Evolutionary conservation across 2,797 vertebrate species (phyloP), one percentile per base, ranked within the genome.

Genomic region (Schizopygopsis malacanthus): DNA sequence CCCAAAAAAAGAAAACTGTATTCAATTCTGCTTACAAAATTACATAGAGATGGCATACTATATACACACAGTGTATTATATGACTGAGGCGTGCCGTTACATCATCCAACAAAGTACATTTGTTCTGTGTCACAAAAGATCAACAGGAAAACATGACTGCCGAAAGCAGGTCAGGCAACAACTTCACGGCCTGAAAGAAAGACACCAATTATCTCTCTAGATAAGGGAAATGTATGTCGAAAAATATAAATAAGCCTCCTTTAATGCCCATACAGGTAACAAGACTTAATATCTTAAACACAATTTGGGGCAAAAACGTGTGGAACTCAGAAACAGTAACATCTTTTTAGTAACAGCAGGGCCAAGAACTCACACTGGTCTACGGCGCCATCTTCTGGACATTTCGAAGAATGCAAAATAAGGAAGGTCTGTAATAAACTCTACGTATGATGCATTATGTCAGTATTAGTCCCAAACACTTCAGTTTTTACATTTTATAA

Each of bases 321-420:
- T 70, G 20, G 13, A 18, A 61, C 12, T 70, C 16, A 54, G 20
- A 37, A 28, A 10, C 15, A 20, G 33, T 10, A 41, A 69, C 13
- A 54, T 25, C 39, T 83, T 3, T 73, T 83, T 65, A 43, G 43
- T n/a, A 50, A 15, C 8, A 5, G 33, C 33, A 22, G 41, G 4
- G 18, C 6, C 1, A 13, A n/a, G 11, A 37, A 50, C 54, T 22
- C 65, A 22, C 15, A 12, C 39, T 81, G 85, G 77, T 11, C 52
- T 13, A 81, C 82, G 82, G 71, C 67, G 43, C 85, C 84, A 83
- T 81, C 90, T 88, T 82, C 71, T 84, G 88, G 41, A 43, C 82
- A 83, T 37, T 43, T 1, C 77, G 16, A 56, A 12, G 4, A 28
- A 18, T 39, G 11, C 8, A 83, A 39, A 15, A 13, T 4, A 33